phyloP scores from a whole-genome alignment of 2,113 vertebrate species.

The Marcusenius ussheri region DNA sequence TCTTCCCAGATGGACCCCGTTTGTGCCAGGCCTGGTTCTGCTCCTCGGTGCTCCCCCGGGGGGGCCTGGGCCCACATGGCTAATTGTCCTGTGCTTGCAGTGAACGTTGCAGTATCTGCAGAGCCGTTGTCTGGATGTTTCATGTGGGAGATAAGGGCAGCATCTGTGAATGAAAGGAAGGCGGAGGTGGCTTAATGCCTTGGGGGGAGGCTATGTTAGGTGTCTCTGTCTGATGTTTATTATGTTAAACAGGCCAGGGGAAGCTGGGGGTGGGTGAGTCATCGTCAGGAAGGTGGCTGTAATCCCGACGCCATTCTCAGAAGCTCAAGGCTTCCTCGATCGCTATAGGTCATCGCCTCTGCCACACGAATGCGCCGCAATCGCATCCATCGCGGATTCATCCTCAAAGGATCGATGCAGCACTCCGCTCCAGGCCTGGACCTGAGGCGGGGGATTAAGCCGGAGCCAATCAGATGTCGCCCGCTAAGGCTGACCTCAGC shows the following conservation, averaged over 20 bases:
- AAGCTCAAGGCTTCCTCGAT: neutral
- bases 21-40: neutral
- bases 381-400: neutral
- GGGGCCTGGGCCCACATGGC: neutral
- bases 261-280: slow-evolving; percentile 35
- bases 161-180: slow-evolving; percentile 14
- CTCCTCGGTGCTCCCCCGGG: neutral
- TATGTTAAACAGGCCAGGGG: slow-evolving; percentile 41
- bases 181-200: slow-evolving; percentile 52
- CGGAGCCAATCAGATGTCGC: neutral
- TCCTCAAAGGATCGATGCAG: neutral
- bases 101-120: slow-evolving; percentile 8
- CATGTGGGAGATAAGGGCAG: slow-evolving; percentile 58
- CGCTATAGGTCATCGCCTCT: neutral
- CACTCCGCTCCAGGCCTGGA: neutral
- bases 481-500: too few species aligned
- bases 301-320: too few species aligned
- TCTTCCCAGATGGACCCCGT: neutral
- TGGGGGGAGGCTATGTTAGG: slow-evolving; percentile 18
- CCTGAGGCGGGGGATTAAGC: neutral
- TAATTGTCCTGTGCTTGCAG: neutral
- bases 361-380: neutral
- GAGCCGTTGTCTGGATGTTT: slow-evolving; percentile 57
- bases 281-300: neutral
- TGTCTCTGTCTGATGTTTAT: neutral